Base-by-base conservation (phyloP, 2,888 invertebrate species). In the Lithosia quadra region DNA sequence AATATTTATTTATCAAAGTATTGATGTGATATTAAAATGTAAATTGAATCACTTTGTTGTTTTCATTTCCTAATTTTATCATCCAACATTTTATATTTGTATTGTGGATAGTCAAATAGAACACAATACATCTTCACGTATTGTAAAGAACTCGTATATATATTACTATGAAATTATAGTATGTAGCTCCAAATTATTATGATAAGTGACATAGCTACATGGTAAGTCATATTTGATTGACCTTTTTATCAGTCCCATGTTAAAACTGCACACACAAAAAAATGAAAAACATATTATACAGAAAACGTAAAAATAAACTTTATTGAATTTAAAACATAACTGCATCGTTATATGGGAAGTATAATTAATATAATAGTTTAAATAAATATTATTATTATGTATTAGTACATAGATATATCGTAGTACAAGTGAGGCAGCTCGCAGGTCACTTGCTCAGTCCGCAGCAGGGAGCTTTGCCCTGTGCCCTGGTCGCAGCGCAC, bases 291-390 rank as follows among this genome's bases (percentile, higher is more conserved):
- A 86, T 85, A 85, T 73, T 83, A 87, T 92, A 91, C 88, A 91
- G 87, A 91, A 92, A 93, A 93, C 92, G 87, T 93, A 91, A 91
- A 92, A 92, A 92, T 93, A 93, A 92, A 92, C 91, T 93, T 93
- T 93, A 93, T 92, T 92, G 85, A 88, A 89, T 90, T 91, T 86
- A 85, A 90, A 91, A 92, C 91, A 92, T 88, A 91, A 92, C 88
- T 89, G 81, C 85, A 86, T 84, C 73, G 84, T 89, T 90, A 86
- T 87, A 88, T 85, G 89, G 80, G 84, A 78, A 83, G 82, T 88
- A 84, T 88, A 81, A 74, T 79, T 75, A 81, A 78, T 65, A 39
- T 55, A 56, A 60, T 79, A 69, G 84, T 83, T 82, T 79, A 80
- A 86, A 84, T 83, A 90, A 90, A 91, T 90, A 90, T 90, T 91